These are phyloP conservation scores for Mastigias papua DNA, from an alignment of 30 jellyfish, hydroid and myxozoan genomes.

Conservation along the genomic window DNA sequence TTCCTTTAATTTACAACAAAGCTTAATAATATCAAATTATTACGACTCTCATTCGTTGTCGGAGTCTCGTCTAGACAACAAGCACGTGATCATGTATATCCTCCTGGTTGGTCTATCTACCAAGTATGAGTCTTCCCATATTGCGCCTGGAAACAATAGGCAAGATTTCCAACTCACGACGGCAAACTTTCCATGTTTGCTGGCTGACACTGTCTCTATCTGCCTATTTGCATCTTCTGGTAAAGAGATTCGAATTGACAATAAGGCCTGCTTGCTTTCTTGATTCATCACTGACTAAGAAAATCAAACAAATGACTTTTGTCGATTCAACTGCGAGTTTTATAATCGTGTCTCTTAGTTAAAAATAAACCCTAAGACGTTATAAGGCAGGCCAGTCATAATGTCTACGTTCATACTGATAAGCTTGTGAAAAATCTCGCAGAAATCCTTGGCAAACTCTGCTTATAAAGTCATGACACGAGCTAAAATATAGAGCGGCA, in stretches of 20 bases:
- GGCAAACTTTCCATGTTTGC: background rate
- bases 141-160: too few relatives aligned
- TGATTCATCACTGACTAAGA: background rate
- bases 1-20: too few relatives aligned
- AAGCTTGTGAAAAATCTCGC: background rate
- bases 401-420: background rate
- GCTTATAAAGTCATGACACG: background rate
- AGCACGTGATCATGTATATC: too few relatives aligned
- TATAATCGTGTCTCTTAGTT: too few relatives aligned
- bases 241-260: background rate
- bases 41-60: too few relatives aligned
- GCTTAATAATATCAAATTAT: too few relatives aligned
- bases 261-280: background rate
- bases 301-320: too few relatives aligned
- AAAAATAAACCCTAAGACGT: too few relatives aligned
- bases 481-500: background rate
- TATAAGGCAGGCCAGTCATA: background rate
- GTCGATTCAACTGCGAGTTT: too few relatives aligned
- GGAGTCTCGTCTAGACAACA: too few relatives aligned
- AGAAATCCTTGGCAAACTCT: background rate
- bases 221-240: background rate
- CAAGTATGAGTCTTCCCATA: too few relatives aligned
- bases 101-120: too few relatives aligned
- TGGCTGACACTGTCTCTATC: background rate
- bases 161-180: background rate